Evolutionary conservation across 2,797 vertebrate species (phyloP), one percentile per base, ranked within the genome.

Genomic region (Thamnophis elegans): DNA sequence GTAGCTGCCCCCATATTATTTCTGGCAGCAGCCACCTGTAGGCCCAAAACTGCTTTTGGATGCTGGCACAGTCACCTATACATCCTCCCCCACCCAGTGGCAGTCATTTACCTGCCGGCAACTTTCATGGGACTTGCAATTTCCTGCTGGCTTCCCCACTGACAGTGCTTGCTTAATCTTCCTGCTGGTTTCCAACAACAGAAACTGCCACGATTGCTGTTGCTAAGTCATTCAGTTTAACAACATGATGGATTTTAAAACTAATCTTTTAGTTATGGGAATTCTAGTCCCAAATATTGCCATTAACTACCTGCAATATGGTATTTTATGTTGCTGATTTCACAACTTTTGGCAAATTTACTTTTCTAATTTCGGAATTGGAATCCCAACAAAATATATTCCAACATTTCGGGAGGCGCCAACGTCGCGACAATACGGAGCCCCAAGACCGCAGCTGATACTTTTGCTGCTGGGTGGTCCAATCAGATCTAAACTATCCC

Each of bases 351-450:
- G 25, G 2, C 36, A 91, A 16, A 89, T 90, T 82, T 93, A 91
- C 26, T 62, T 91, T 90, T 59, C 16, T 85, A 94, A 51, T 0
- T 0, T 3, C 0, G 2, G 28, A 78, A 91, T 12, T 88, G 25
- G 88, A 85, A 89, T 28, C 55, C 88, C 89, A 90, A 90, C 36
- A 90, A 73, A 28, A 54, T n/a, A 87, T 51, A 91, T 91, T 92
- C 89, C 94, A 56, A 90, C 16, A 60, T 86, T 87, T 92, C n/a
- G n/a, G n/a, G n/a, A n/a, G n/a, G n/a, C n/a, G n/a, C n/a, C n/a
- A n/a, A n/a, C n/a, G n/a, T n/a, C n/a, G n/a, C n/a, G n/a, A n/a
- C n/a, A n/a, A n/a, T n/a, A n/a, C n/a, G n/a, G n/a, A n/a, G n/a
- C n/a, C n/a, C n/a, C n/a, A n/a, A n/a, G n/a, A n/a, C n/a, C n/a